Conservation (phyloP, 2,113 vertebrate species). For the Lophura nycthemera region DNA sequence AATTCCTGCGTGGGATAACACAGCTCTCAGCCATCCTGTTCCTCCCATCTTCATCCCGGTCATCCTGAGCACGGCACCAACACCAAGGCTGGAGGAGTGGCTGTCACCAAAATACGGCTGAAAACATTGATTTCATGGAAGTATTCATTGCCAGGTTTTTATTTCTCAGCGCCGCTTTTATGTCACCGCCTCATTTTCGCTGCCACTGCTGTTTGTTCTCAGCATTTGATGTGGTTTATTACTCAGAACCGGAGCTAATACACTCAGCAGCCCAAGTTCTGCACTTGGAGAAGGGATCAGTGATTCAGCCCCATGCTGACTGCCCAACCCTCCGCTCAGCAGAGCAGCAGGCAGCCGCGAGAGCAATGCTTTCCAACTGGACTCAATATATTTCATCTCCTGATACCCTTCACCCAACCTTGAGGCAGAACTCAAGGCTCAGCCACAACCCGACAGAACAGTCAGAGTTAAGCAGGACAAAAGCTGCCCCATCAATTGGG, state of each 20-base stretch:
- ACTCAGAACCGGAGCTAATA: conserved; percentile 68
- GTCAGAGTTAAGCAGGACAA: background rate
- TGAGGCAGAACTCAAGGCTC: background rate
- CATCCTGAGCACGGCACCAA: background rate
- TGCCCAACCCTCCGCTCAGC: conserved; percentile 10
- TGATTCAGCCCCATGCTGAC: background rate
- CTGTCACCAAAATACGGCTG: background rate
- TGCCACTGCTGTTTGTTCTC: conserved; percentile 61
- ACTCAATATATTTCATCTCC: background rate
- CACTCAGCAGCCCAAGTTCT: conserved; percentile 45
- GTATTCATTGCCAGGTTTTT: conserved; percentile 2
- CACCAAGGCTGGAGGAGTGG: background rate
- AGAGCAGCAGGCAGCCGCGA: conserved; percentile 54
- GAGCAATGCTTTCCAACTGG: conserved; percentile 43
- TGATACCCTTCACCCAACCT: background rate
- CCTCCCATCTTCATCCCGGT: background rate
- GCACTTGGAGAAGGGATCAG: conserved; percentile 51
- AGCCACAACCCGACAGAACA: background rate
- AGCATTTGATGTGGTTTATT: conserved; percentile 51
- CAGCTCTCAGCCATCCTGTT: background rate
- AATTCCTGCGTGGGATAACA: background rate
- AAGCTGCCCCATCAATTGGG: background rate
- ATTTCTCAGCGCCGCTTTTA: conserved; percentile 56
- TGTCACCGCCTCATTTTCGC: conserved; percentile 64
- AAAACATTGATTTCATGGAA: background rate